Evolutionary conservation across 2,797 vertebrate genomes (phyloP), one percentile per base, ranked within the genome.

Genomic region (Parambassis ranga): DNA sequence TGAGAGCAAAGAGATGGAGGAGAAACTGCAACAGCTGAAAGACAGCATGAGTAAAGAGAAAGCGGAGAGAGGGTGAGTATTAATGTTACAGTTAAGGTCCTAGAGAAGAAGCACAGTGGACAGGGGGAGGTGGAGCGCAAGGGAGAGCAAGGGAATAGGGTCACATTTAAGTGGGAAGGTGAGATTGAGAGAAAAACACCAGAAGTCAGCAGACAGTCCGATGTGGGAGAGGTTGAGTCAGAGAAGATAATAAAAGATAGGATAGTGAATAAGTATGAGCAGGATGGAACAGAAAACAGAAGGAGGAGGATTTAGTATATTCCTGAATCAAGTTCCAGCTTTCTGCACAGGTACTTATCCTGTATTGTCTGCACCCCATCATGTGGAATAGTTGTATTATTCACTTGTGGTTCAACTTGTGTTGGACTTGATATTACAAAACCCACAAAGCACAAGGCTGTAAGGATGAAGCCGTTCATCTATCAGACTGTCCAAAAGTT

Each of bases 1-100:
- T 58, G 93, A 97, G 68, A 95, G 90, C 71, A 84, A 81, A 64
- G 92, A 93, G 49, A 91, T 98, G 90, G 95, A 98, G 87, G 87
- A 90, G 73, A 94, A 92, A 59, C 87, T 98, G 27, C 84, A 70
- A 48, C 89, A 94, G 56, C 92, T 98, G 24, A 93, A 90, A 50
- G 87, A 87, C 51, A 87, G 67, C 61, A 94, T 94, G 93, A 93
- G 83, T 55, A 91, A 85, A 75, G 94, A 96, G 79, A 98, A 95
- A 68, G 87, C 92, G 67, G 94, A 97, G 79, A 90, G 93, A 79
- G 90, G 79, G 96, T 98, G 80, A 80, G 95, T 94, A 69, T 57
- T 19, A 53, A 18, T 47, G 42, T 31, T 62, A 22, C 5, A 30
- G 41, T 41, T 42, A 30, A 24, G 73, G 56, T 27, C 28, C 35